Evolutionary conservation across 2,888 invertebrate species (phyloP).

Genomic region (Drosophila demipolita): DNA sequence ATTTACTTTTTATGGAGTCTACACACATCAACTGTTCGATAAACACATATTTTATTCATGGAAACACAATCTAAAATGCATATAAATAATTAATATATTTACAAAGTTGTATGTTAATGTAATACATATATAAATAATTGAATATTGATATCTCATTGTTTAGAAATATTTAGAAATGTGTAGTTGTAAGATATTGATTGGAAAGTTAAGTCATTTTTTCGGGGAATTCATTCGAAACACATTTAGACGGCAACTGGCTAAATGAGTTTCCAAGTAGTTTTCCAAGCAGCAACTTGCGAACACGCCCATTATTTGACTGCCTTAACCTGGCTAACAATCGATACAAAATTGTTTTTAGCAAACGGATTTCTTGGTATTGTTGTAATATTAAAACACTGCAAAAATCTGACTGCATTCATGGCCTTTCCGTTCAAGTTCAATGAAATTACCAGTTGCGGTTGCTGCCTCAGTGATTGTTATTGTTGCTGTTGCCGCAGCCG

Average conservation of each 20-base stretch:
- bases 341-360: slow-evolving; percentile 40
- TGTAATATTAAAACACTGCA: slow-evolving; percentile 67
- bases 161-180: not conserved
- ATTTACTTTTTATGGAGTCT: not conserved
- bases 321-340: slow-evolving; percentile 33
- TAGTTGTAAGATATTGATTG: not conserved
- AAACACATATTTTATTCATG: not conserved
- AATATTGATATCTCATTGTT: not conserved
- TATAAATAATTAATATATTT: not conserved
- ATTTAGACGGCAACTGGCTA: not conserved
- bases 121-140: slow-evolving; percentile 1
- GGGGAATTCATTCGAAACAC: not conserved
- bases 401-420: slow-evolving; percentile 73
- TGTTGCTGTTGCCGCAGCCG: slow-evolving; percentile 47
- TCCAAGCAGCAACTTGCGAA: slow-evolving; percentile 5
- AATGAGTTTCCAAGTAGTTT: slow-evolving; percentile 19
- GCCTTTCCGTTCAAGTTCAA: slow-evolving; percentile 79
- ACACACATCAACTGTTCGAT: not conserved
- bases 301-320: slow-evolving; percentile 45
- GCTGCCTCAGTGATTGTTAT: slow-evolving; percentile 49
- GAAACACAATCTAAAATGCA: not conserved
- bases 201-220: not conserved
- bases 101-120: not conserved
- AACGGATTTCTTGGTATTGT: slow-evolving; percentile 74
- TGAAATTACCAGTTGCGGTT: slow-evolving; percentile 79